A percentile compares a stretch with the other conserved stretches of the same genome.
These are phyloP conservation scores for Pionites leucogaster DNA, from an alignment of 2,113 vertebrate species.

Conservation along the genomic window DNA sequence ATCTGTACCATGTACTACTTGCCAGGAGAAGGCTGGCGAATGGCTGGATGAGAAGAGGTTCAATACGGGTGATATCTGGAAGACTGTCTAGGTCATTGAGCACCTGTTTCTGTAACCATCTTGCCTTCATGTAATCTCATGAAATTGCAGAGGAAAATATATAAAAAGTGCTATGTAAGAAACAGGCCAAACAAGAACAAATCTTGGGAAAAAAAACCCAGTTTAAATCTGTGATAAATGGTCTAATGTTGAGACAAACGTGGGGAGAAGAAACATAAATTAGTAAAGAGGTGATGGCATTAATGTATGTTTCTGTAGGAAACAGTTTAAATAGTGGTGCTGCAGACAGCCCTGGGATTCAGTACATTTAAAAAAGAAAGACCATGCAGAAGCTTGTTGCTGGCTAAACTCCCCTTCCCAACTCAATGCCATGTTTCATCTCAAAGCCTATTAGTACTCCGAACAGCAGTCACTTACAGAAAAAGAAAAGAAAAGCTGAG, in stretches of 20 bases:
- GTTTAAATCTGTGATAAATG: background rate
- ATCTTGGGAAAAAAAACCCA: background rate
- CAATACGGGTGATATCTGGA: background rate
- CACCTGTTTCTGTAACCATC: background rate
- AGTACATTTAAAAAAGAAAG: background rate
- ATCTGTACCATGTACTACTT: background rate
- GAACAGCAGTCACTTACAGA: background rate
- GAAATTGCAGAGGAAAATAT: background rate
- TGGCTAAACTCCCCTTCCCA: background rate
- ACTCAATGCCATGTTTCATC: background rate
- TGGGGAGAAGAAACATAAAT: background rate
- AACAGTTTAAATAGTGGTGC: background rate
- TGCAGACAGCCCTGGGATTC: background rate
- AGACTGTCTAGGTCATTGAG: background rate
- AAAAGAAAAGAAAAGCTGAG: constrained; percentile 17
- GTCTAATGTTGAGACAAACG: background rate
- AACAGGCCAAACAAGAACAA: background rate
- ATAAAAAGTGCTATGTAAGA: background rate
- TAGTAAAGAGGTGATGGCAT: background rate
- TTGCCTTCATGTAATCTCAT: background rate
- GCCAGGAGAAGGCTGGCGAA: background rate
- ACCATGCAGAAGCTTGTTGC: background rate
- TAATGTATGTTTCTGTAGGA: background rate
- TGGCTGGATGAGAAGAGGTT: background rate
- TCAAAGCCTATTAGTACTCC: background rate